Percentiles rank a stretch among this genome's conserved stretches.
These are phyloP conservation scores for Drosophila percnosoma DNA, from an alignment of 2,888 invertebrate species.

Conservation along the genomic window DNA sequence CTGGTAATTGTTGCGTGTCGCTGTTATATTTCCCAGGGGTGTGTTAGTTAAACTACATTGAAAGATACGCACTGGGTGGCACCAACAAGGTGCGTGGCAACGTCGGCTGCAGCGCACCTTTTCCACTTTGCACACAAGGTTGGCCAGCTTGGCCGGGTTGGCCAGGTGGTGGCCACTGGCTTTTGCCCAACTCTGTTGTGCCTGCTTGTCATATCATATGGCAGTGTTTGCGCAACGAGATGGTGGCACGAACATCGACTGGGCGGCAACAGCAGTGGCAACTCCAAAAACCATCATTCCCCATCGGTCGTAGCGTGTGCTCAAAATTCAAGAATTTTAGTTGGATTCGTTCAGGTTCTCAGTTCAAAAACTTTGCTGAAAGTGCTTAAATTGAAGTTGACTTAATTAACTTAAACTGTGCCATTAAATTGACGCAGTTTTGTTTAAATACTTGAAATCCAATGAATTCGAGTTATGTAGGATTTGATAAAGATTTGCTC, in stretches of 20 bases:
- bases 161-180: conserved; percentile 46
- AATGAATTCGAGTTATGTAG: neutral
- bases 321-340: neutral
- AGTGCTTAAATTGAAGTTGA: neutral
- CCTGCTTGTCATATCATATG: conserved; percentile 53
- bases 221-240: conserved; percentile 67
- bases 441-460: neutral
- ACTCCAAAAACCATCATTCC: conserved; percentile 6
- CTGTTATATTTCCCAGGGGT: conserved; percentile 75
- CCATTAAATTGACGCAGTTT: neutral
- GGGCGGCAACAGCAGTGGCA: conserved; percentile 25
- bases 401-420: neutral
- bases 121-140: conserved; percentile 8
- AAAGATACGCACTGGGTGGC: conserved; percentile 48
- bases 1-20: conserved; percentile 73
- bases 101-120: conserved; percentile 59
- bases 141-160: conserved; percentile 21
- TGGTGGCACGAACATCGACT: conserved; percentile 59
- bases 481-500: neutral
- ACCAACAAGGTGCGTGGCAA: conserved; percentile 12
- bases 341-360: neutral
- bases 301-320: conserved; percentile 22
- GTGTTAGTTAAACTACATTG: conserved; percentile 57
- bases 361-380: neutral
- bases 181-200: conserved; percentile 14